Evolutionary conservation across 2,113 vertebrate genomes (phyloP), one percentile per base, ranked within the genome.

Genomic region (Dinomys branickii): DNA sequence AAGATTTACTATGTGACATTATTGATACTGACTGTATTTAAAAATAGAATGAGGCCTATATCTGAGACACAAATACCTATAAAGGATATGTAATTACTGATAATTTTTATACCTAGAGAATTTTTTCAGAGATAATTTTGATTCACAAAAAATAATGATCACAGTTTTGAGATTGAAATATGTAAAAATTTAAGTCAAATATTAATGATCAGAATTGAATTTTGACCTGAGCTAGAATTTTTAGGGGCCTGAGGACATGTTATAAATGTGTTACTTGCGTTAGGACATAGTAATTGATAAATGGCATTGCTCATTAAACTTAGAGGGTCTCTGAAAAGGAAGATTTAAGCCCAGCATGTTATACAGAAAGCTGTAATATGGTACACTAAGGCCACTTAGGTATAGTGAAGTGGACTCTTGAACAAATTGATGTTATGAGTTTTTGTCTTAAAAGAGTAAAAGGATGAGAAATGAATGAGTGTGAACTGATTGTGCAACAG

Each of bases 181-280:
- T 22, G 44, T 87, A 71, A 94, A 91, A 71, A 19, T 86, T 1
- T 10, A 90, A 85, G 69, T 89, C 20, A 85, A n/a, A 47, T 83
- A 77, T 91, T 87, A 92, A 83, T 91, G 26, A 56, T 71, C 22
- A 69, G 38, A 47, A 81, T 47, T 77, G 65, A 87, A 91, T 86
- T 85, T 77, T 6, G 9, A 2, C 82, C 67, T 38, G 44, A 96
- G 33, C 28, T 83, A 47, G 71, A 81, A 75, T 41, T 77, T 78
- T 84, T 65, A 38, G 20, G 12, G 4, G 7, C 33, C 28, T n/a
- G 26, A 63, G 16, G 30, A 59, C n/a, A 58, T 44, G 1, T 77
- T 65, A 75, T 86, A 22, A 73, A 6, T 61, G 24, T 84, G 5
- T 47, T 52, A 17, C 69, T 95, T 93, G 47, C 24, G 35, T 95